Conservation (phyloP, 2,888 invertebrate species). For the Stenoptilia bipunctidactyla region DNA sequence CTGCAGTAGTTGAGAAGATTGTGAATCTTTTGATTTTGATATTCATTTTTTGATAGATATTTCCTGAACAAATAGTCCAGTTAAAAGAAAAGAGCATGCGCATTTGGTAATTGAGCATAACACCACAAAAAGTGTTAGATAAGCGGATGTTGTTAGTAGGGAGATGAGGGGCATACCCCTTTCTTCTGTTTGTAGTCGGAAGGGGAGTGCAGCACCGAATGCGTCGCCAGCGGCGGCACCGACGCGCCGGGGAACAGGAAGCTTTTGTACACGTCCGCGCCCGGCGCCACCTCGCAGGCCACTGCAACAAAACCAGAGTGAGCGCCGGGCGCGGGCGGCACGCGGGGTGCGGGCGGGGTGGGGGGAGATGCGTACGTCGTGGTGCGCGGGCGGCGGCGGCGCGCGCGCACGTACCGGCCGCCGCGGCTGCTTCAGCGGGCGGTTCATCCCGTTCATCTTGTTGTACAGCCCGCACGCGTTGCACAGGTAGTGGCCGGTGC, state of each 20-base stretch:
- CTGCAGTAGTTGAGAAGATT: too few species aligned
- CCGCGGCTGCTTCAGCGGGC: slow-evolving; percentile 97
- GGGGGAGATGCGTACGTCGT: slow-evolving; percentile 43
- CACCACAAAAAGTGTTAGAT: slow-evolving; percentile 10
- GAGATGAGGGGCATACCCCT: slow-evolving; percentile 52
- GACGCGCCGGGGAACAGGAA: slow-evolving; percentile 80
- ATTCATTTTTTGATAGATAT: too few species aligned
- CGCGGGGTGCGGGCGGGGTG: slow-evolving; percentile 42
- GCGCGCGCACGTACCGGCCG: slow-evolving; percentile 89
- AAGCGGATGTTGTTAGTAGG: slow-evolving; percentile 11
- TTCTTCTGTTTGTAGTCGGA: slow-evolving; percentile 67
- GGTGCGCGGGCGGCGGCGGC: slow-evolving; percentile 39
- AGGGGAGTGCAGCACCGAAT: slow-evolving; percentile 34
- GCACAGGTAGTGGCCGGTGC: slow-evolving; percentile 98
- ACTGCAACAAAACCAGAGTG: slow-evolving; percentile 73
- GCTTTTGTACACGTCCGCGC: slow-evolving; percentile 90
- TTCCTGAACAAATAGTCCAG: too few species aligned
- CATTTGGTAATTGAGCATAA: too few species aligned
- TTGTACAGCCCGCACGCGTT: slow-evolving; percentile 99
- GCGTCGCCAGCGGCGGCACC: slow-evolving; percentile 27
- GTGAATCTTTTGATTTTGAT: too few species aligned
- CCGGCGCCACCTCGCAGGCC: slow-evolving; percentile 86
- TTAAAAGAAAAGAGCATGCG: too few species aligned
- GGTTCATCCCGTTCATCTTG: slow-evolving; percentile 99
- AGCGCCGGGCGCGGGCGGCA: slow-evolving; percentile 18